A percentile compares a stretch with the other conserved stretches of the same genome.
phyloP scores from a whole-genome alignment of 1,140 invertebrate species.

The Ladona fulva region DNA sequence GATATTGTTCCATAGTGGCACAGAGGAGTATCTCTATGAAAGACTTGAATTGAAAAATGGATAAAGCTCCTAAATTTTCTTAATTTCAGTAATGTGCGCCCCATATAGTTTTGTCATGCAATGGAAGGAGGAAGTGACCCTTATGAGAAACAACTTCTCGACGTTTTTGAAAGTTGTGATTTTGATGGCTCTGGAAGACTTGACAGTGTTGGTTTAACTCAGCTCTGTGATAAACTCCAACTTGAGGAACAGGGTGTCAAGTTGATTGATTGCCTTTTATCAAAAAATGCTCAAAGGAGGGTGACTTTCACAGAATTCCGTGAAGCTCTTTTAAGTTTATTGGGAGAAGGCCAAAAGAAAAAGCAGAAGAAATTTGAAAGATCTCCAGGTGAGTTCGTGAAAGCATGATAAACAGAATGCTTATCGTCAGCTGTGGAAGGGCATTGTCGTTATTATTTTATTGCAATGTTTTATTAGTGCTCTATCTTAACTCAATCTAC shows the following conservation, averaged over 20 bases:
- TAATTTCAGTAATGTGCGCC: not conserved
- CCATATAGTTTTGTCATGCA: constrained; percentile 15
- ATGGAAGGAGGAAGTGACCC: constrained; percentile 44
- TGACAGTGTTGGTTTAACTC: constrained; percentile 51
- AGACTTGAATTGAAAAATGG: not conserved
- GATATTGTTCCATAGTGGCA: not conserved
- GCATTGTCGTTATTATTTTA: too few relatives aligned
- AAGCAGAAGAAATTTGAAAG: constrained; percentile 22
- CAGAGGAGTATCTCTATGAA: not conserved
- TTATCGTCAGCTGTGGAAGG: too few relatives aligned
- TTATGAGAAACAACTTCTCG: constrained; percentile 72
- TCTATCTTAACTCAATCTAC: too few relatives aligned
- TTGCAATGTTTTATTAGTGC: too few relatives aligned
- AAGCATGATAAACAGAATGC: too few relatives aligned
- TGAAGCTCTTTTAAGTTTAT: constrained; percentile 52
- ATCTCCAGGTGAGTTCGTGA: constrained; percentile 24
- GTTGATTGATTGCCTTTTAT: constrained; percentile 47
- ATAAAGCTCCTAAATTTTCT: not conserved
- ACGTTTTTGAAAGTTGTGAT: constrained; percentile 75
- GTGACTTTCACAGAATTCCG: constrained; percentile 52
- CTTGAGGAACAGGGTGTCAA: constrained; percentile 57
- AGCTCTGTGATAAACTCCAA: constrained; percentile 67
- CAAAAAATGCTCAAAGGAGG: constrained; percentile 28
- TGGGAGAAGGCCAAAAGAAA: constrained; percentile 30
- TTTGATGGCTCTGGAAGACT: constrained; percentile 54